phyloP scores from a whole-genome alignment of 2,888 invertebrate genomes.

The Melieria picta region DNA sequence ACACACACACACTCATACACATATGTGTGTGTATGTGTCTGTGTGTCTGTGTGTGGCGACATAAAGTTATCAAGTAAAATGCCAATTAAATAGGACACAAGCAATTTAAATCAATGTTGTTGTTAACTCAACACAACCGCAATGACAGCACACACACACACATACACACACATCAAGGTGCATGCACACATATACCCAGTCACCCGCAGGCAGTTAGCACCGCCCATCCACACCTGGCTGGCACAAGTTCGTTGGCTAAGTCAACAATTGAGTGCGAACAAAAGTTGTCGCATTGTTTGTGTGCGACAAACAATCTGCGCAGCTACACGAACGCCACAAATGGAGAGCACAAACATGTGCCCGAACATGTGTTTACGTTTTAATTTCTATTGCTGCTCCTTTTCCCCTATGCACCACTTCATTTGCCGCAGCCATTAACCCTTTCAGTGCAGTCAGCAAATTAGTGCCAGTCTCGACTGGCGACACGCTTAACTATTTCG shows the following conservation, averaged over 20 bases:
- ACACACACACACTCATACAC: not conserved
- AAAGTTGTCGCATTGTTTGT: constrained; percentile 49
- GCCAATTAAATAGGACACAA: constrained; percentile 55
- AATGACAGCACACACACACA: not conserved
- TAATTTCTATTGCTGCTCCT: constrained; percentile 26
- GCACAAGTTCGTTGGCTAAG: constrained; percentile 18
- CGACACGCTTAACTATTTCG: no score
- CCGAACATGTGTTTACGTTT: constrained; percentile 53
- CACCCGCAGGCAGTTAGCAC: not conserved
- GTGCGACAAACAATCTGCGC: constrained; percentile 17
- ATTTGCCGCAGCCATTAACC: no score
- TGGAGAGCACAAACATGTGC: constrained; percentile 38
- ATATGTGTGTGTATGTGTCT: not conserved
- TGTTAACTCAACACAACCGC: constrained; percentile 22
- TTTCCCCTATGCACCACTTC: not conserved
- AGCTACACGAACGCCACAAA: constrained; percentile 10
- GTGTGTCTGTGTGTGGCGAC: constrained; percentile 2
- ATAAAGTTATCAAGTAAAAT: not conserved
- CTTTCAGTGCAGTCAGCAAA: no score
- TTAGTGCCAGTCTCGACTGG: no score
- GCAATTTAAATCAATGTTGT: constrained; percentile 59
- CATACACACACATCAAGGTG: constrained; percentile 14
- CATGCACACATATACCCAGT: not conserved
- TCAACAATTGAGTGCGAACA: constrained; percentile 61
- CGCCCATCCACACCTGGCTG: not conserved